Conservation (phyloP, 2,113 vertebrate genomes). For the Eolophus roseicapilla region DNA sequence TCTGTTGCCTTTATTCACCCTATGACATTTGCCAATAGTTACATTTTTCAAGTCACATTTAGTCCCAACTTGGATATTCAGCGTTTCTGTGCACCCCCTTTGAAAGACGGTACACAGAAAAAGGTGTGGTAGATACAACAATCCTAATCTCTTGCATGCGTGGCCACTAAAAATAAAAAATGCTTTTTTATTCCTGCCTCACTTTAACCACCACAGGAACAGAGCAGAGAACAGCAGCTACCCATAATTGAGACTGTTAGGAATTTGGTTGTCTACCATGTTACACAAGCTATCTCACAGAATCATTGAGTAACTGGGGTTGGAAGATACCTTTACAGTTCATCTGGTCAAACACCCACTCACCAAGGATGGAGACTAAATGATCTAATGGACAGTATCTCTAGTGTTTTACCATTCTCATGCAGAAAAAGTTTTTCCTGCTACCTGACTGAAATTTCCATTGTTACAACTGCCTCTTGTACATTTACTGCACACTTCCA, state of each 20-base stretch:
- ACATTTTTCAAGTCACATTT: neutral
- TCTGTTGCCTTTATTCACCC: neutral
- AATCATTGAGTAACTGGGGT: neutral
- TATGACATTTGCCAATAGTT: neutral
- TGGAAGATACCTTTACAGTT: neutral
- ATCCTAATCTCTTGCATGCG: neutral
- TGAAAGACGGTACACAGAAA: neutral
- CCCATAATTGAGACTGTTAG: neutral
- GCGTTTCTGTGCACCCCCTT: neutral
- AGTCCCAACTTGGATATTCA: neutral
- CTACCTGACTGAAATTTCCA: neutral
- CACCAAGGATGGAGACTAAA: neutral
- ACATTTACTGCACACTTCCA: neutral
- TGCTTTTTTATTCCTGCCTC: neutral
- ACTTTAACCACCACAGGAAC: neutral
- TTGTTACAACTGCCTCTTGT: neutral
- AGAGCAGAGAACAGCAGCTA: neutral
- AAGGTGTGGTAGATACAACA: neutral
- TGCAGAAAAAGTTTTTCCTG: neutral
- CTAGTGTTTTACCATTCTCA: neutral
- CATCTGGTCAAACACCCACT: neutral
- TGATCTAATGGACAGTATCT: neutral
- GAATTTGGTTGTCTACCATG: neutral
- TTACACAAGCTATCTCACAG: neutral
- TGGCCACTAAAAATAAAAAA: neutral